Evolutionary conservation across 2,113 vertebrate species (phyloP).

Genomic region (Spermophilus dauricus): DNA sequence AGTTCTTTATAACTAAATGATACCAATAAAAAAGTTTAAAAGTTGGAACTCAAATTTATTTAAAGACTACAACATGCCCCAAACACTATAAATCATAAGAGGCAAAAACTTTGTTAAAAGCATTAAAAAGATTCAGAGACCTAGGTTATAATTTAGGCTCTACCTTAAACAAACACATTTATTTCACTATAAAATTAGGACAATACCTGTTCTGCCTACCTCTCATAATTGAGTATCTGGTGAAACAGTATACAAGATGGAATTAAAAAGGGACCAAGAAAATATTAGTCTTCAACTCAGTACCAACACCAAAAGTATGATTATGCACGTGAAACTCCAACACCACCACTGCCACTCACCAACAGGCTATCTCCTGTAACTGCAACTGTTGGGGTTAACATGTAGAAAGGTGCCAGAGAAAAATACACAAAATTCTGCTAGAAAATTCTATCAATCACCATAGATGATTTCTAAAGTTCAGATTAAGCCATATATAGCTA

Average conservation of each 20-base stretch:
- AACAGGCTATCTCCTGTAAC: neutral
- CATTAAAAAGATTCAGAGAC: neutral
- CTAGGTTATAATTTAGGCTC: neutral
- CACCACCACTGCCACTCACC: neutral
- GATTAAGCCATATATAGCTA: neutral
- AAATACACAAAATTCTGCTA: neutral
- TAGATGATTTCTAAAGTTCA: constrained; percentile 12
- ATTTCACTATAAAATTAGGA: neutral
- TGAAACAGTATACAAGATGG: neutral
- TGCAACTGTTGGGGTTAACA: neutral
- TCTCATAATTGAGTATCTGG: neutral
- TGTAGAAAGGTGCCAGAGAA: neutral
- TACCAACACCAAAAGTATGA: neutral
- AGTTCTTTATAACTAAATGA: neutral
- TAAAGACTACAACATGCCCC: neutral
- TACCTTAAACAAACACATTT: neutral
- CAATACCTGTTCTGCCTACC: neutral
- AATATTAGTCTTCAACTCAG: neutral
- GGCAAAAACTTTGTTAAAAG: neutral
- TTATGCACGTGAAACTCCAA: neutral
- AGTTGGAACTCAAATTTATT: neutral
- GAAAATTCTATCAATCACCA: neutral
- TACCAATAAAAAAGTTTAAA: neutral
- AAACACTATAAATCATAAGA: neutral
- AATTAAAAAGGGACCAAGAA: neutral